Base-by-base conservation (phyloP, 37 sponge, comb jelly and placozoan species). In the Chondrilla cf. caribensis region DNA sequence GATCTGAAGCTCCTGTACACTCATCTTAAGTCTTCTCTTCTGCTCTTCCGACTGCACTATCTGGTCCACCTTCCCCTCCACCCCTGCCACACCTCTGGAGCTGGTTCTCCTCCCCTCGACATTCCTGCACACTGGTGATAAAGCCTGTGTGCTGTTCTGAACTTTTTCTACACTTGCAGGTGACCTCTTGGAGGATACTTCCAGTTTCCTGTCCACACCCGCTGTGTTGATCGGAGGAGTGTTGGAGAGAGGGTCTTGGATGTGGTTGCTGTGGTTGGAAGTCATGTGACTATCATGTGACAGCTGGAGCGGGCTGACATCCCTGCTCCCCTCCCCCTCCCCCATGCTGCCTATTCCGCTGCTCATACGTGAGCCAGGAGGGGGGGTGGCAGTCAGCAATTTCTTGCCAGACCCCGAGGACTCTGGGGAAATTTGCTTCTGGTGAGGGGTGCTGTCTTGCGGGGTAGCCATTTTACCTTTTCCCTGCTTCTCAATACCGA, bases 281-380 rank as follows among this genome's bases (percentile, higher is more conserved):
- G 76, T 73, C 76, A 73, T 37, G 36, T 73, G 76, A 39, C 44
- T 73, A 37, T 36, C 76, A 73, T 73, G 76, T 73, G 76, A 73
- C 76, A 22, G 8, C 76, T 41, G 41, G 25, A 67, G 68, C 35
- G 76, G 76, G 44, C 76, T 73, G 43, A 39, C 40, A n/a, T 73
- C 76, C 31, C 44, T 39, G 44, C 38, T 79, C 22, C 55, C 76
- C 5, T 86, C 90, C 21, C 83, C 87, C 31, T 89, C 90, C 14
- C 58, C 79, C 7, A 90, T 57, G 38, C 91, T 90, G 9, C 84
- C 91, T 73, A 90, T 77, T 40, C 91, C 91, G 83, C 91, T 90
- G 78, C 91, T 90, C 58, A 81, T 60, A 9, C 75, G 62, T 2
- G 90, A 90, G 43, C 26, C 66, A 21, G 90, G 80, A 28, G 42